Percentiles rank a stretch among this genome's conserved stretches.
Conservation (phyloP, 2,113 vertebrate genomes). For the Nycticryphes semicollaris region DNA sequence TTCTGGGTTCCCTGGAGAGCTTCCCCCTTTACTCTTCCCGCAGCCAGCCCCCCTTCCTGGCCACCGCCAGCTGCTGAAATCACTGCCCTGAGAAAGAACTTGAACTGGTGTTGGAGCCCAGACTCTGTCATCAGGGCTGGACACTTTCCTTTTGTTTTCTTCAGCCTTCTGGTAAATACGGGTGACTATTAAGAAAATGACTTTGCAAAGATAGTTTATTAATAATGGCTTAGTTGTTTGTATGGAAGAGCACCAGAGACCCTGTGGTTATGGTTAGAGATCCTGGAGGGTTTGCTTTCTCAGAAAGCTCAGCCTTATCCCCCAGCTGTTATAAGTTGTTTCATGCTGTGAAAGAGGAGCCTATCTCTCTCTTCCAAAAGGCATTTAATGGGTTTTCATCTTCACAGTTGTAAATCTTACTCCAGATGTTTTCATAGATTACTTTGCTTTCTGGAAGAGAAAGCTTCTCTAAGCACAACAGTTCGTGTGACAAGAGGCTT, state of each 20-base stretch:
- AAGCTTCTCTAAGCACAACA: not conserved
- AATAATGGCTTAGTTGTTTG: not conserved
- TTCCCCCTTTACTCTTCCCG: not conserved
- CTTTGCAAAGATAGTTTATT: not conserved
- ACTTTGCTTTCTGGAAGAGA: not conserved
- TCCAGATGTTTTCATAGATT: not conserved
- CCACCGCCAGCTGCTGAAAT: not conserved
- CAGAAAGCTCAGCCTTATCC: not conserved
- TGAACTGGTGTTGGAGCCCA: not conserved
- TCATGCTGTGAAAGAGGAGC: not conserved
- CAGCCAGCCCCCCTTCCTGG: not conserved
- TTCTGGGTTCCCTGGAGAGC: not conserved
- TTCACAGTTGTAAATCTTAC: not conserved
- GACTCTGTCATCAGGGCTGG: not conserved
- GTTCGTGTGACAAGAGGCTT: not conserved
- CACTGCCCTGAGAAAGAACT: not conserved
- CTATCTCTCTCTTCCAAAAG: not conserved
- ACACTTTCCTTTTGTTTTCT: not conserved
- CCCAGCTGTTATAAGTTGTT: not conserved
- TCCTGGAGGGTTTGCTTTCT: not conserved
- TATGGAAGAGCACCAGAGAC: not conserved
- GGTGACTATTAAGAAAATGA: fast-evolving
- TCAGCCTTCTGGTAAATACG: not conserved
- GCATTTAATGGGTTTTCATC: not conserved
- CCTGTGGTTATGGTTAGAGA: not conserved